Conservation (phyloP, 1,140 invertebrate genomes). For the Chelonus insularis region DNA sequence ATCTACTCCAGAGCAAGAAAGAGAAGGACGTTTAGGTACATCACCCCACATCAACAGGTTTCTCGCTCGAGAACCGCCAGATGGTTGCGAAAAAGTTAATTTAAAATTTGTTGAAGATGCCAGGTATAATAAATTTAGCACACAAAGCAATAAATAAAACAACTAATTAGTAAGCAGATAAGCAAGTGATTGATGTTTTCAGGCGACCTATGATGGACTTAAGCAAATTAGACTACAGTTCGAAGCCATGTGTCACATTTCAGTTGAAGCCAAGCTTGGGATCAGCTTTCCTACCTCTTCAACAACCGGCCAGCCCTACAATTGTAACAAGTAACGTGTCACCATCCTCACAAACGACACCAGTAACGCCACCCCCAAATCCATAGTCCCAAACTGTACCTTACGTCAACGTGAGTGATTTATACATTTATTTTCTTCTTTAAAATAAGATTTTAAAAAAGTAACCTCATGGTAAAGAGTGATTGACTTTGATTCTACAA, state of each 20-base stretch:
- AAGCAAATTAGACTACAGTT: conserved; percentile 57
- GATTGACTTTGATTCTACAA: conserved; percentile 1
- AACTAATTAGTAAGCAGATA: not conserved
- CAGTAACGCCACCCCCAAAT: conserved; percentile 59
- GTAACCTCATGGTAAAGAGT: conserved; percentile 2
- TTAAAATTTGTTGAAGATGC: conserved; percentile 69
- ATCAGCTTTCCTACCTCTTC: conserved; percentile 80
- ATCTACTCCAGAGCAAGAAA: conserved; percentile 65
- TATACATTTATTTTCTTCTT: conserved; percentile 15
- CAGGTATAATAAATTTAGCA: conserved; percentile 62
- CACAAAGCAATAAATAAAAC: no score
- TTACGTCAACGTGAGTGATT: conserved; percentile 27
- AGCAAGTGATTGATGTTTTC: not conserved
- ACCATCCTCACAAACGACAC: conserved; percentile 52
- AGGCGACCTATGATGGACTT: conserved; percentile 61
- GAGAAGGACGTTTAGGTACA: conserved; percentile 64
- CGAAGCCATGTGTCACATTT: conserved; percentile 72
- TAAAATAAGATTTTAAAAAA: no score
- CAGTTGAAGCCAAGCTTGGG: conserved; percentile 78
- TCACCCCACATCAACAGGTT: conserved; percentile 84
- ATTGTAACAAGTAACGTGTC: conserved; percentile 44
- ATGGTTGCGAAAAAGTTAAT: conserved; percentile 83
- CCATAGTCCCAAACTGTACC: conserved; percentile 55
- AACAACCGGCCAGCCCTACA: conserved; percentile 60
- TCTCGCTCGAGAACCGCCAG: conserved; percentile 81